These are phyloP conservation scores for Stenurella melanura DNA, from an alignment of 2,888 invertebrate genomes.

Conservation along the genomic window DNA sequence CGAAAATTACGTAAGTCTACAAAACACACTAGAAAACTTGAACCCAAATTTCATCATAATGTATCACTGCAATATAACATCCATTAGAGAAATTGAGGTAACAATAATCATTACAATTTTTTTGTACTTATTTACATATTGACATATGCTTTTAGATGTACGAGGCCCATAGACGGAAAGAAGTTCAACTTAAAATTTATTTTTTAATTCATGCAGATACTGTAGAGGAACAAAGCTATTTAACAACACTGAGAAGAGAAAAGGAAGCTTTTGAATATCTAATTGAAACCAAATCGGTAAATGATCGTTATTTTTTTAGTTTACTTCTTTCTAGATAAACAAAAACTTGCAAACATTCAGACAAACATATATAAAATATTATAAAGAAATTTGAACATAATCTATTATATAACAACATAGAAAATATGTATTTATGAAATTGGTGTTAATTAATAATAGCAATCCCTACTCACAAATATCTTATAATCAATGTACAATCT, in stretches of 20 bases:
- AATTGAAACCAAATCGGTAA: slow-evolving; percentile 92
- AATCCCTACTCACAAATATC: too few species aligned
- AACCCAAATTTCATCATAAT: slow-evolving; percentile 90
- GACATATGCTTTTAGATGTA: slow-evolving; percentile 76
- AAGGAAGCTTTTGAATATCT: slow-evolving; percentile 95
- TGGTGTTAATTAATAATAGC: too few species aligned
- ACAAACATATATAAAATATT: too few species aligned
- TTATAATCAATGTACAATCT: too few species aligned
- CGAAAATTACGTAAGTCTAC: slow-evolving; percentile 83
- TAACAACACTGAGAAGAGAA: slow-evolving; percentile 92
- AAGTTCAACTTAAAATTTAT: slow-evolving; percentile 83
- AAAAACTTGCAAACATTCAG: neutral
- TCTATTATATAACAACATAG: too few species aligned
- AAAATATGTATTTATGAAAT: too few species aligned
- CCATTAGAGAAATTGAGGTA: slow-evolving; percentile 93
- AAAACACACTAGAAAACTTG: slow-evolving; percentile 80
- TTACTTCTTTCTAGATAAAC: too few species aligned
- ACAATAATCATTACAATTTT: slow-evolving; percentile 9
- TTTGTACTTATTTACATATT: slow-evolving; percentile 11
- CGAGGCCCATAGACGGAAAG: slow-evolving; percentile 78
- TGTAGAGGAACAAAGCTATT: slow-evolving; percentile 97
- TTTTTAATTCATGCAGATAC: slow-evolving; percentile 94
- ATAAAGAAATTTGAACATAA: neutral
- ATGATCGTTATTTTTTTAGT: neutral
- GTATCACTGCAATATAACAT: slow-evolving; percentile 91